Percentiles rank a stretch among this genome's conserved stretches.
These are phyloP conservation scores for Macrophya alboannulata DNA, from an alignment of 2,888 invertebrate genomes.

Conservation along the genomic window DNA sequence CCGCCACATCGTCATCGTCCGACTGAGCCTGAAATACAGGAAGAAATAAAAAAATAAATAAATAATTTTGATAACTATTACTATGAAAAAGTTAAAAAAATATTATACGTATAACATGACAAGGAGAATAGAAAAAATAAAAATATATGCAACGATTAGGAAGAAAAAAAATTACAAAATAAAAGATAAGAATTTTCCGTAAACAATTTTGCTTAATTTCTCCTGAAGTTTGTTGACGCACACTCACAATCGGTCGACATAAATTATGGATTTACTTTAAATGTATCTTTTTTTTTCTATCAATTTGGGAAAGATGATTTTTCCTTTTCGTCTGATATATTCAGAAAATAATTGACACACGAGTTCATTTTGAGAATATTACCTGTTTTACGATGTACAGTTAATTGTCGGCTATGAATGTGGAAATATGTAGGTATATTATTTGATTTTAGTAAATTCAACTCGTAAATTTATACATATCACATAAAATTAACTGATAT, in stretches of 20 bases:
- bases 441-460: neutral
- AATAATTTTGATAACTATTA: neutral
- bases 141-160: neutral
- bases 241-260: neutral
- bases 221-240: neutral
- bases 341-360: neutral
- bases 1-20: conserved; percentile 97
- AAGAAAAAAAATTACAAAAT: neutral
- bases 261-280: neutral
- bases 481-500: neutral
- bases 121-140: neutral
- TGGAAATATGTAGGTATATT: neutral
- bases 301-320: neutral
- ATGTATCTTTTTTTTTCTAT: neutral
- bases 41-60: conserved; percentile 59
- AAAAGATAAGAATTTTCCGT: neutral
- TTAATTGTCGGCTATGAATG: neutral
- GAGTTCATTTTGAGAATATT: neutral
- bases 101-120: neutral
- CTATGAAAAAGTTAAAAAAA: neutral
- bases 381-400: neutral
- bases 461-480: neutral
- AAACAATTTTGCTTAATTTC: neutral
- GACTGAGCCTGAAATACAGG: conserved; percentile 92
- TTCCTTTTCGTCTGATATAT: neutral